Base-by-base conservation (phyloP, 2,888 invertebrate species). In the Nycteola revayana region DNA sequence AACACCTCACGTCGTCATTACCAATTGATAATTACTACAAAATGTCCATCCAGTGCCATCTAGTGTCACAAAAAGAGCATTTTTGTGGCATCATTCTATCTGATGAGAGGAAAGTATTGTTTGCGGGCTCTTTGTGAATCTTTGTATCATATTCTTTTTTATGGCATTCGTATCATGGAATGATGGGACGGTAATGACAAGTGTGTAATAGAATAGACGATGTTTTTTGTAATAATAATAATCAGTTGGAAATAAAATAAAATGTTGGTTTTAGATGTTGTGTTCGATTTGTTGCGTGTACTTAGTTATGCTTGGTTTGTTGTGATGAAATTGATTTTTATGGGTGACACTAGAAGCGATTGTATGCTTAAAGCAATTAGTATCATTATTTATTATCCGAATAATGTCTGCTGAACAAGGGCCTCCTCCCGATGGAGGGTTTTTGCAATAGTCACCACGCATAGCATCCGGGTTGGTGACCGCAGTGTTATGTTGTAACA, bases 41-140 rank as follows among this genome's bases (percentile, higher is more conserved):
- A 62, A 55, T 59, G 52, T 55, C 63, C 59, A 60, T 60, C 54
- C 39, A 61, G 54, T 73, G 72, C 71, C 73, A 58, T 68, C 57
- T 50, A 49, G 43, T 68, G 73, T 70, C 66, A 72, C 69, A 71
- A 72, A 71, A 69, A 72, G 60, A 56, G 42, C 35, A 46, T 51
- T 70, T 69, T 40, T 68, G 67, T 49, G 38, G 28, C 36, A 67
- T 74, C 73, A 74, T 68, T 42, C 55, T 59, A 31, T 46, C 63
- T 74, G 74, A 74, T 73, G 74, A 73, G 67, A 48, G 41, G 44
- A 26, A 8, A 20, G 45, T 44, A 43, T 56, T 53, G 58, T 54
- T 33, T 41, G 51, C 46, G 55, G 51, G 30, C 30, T 50, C 62
- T 61, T 67, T 68, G 63, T 55, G 40, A 34, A 39, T 36, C 42